phyloP scores from a whole-genome alignment of 2,888 invertebrate species.

The Hylaea fasciaria region DNA sequence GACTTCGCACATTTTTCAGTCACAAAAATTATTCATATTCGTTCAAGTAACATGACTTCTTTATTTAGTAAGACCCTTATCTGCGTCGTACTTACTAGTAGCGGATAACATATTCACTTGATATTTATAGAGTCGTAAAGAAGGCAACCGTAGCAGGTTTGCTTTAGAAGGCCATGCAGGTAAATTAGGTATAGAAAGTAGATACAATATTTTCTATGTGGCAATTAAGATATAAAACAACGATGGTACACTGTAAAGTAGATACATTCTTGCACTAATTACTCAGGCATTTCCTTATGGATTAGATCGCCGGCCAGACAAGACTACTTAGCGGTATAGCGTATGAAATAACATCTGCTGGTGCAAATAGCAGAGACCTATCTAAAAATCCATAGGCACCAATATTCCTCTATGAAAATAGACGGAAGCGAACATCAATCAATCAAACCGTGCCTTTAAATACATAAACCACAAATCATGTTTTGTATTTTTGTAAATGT shows the following conservation, averaged over 20 bases:
- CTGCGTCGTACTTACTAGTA: not conserved
- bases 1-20: slow-evolving; percentile 8
- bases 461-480: slow-evolving; percentile 64
- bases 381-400: slow-evolving; percentile 25
- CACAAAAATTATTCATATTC: slow-evolving; percentile 3
- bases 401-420: slow-evolving; percentile 41
- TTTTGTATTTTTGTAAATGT: slow-evolving; percentile 56
- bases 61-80: not conserved
- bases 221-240: not conserved
- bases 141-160: not conserved
- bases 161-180: not conserved
- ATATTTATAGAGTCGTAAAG: too few species aligned
- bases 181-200: not conserved
- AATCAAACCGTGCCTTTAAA: slow-evolving; percentile 63
- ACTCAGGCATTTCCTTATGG: slow-evolving; percentile 5
- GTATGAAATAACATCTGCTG: not conserved
- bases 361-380: slow-evolving; percentile 4
- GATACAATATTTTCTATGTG: slow-evolving; percentile 3
- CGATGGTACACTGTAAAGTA: not conserved
- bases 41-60: not conserved
- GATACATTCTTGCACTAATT: slow-evolving; percentile 8
- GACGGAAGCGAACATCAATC: slow-evolving; percentile 55
- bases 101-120: not conserved
- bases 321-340: not conserved
- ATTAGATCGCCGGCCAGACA: not conserved